Conservation (phyloP, 1,140 invertebrate genomes). For the Rhyzopertha dominica region DNA sequence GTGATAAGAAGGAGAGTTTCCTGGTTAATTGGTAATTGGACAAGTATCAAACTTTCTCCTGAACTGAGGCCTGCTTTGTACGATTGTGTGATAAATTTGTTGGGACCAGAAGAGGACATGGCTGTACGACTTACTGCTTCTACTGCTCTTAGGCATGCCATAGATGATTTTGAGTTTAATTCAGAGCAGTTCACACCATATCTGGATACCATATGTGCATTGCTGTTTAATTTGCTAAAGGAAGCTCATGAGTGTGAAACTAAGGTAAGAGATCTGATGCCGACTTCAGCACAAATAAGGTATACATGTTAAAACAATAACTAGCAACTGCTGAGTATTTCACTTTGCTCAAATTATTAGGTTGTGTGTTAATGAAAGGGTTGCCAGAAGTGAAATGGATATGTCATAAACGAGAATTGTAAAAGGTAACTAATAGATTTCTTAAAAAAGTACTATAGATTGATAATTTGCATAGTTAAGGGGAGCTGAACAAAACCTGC, state of each 20-base stretch:
- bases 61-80: constrained; percentile 77
- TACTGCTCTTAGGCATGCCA: constrained; percentile 66
- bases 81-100: constrained; percentile 66
- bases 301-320: no score
- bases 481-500: no score
- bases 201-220: constrained; percentile 68
- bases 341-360: no score
- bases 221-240: constrained; percentile 79
- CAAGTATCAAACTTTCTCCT: constrained; percentile 77
- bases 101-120: constrained; percentile 70
- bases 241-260: constrained; percentile 89
- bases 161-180: constrained; percentile 92
- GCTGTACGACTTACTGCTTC: constrained; percentile 78
- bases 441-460: no score
- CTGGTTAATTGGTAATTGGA: constrained; percentile 81
- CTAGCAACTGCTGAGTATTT: no score
- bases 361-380: no score
- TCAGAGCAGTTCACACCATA: constrained; percentile 79
- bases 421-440: no score
- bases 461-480: no score
- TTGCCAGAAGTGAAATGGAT: no score
- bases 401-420: no score
- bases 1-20: constrained; percentile 84
- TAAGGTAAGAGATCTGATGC: constrained; percentile 74
- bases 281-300: no score